Base-by-base conservation (phyloP, 2,888 invertebrate genomes). In the Prosopocoilus inquinatus region DNA sequence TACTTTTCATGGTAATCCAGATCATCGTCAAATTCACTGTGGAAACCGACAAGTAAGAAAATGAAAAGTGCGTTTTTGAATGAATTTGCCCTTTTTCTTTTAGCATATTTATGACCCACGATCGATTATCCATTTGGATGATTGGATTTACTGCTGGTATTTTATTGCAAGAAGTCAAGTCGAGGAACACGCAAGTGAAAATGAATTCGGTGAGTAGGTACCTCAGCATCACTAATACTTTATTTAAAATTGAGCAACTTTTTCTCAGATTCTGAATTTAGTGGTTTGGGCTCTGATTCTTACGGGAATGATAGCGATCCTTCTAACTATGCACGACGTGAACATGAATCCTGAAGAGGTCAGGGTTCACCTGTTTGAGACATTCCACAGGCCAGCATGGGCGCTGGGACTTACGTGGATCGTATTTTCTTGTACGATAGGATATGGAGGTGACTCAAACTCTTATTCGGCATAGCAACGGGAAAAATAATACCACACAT, bases 351-450 rank as follows among this genome's bases (percentile, higher is more conserved):
- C 59, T 36, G 52, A 59, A 20, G 50, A 59, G 38, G 12, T 57
- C 16, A 11, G 7, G 7, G 57, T 50, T 39, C 50, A 62, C 1
- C 33, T 64, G 32, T 64, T 61, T 20, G 47, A 59, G 44, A 53
- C 60, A 11, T 48, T 66, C 9, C 56, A 59, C 9, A 41, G 62
- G 15, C 47, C 60, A 11, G 46, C 56, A 11, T 67, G 66, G 66
- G 50, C 53, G 41, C n/a, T 59, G 3, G 59, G 59, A 11, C 47
- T 66, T 34, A 53, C 59, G 34, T 65, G 66, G 66, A 47, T 66
- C 9, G 59, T 67, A 35, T 64, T 60, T 50, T 56, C 61, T 39
- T 66, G 66, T 49, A 48, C 51, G 11, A 58, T 53, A 41, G 63
- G 64, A 15, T 57, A 60, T 46, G 63, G 65, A 32, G 62, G 66